These are phyloP conservation scores for Apaloderma vittatum DNA, from an alignment of 2,113 vertebrate genomes.

Conservation along the genomic window DNA sequence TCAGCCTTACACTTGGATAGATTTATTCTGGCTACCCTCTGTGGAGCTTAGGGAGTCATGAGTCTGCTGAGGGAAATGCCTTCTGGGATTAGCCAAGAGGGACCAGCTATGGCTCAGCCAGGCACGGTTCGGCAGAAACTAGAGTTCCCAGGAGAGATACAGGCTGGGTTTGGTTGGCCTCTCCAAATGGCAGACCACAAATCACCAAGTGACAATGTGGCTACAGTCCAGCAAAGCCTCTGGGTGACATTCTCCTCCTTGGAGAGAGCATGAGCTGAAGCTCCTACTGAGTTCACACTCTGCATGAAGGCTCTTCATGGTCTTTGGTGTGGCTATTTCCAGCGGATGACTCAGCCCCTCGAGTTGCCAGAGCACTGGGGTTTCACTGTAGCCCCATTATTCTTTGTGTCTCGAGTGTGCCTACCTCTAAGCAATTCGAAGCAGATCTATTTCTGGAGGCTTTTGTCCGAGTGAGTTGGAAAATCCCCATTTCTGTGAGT, in stretches of 20 bases:
- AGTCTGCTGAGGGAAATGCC: not conserved
- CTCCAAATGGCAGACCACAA: not conserved
- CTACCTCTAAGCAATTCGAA: fast-evolving
- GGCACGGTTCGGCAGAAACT: not conserved
- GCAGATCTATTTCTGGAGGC: not conserved
- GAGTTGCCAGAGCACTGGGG: not conserved
- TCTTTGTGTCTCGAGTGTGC: not conserved
- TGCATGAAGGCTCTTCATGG: not conserved
- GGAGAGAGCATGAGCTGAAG: not conserved
- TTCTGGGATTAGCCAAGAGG: not conserved
- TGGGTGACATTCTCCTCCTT: not conserved
- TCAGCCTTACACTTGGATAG: no score
- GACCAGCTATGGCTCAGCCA: not conserved
- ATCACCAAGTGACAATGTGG: not conserved
- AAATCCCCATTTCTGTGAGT: not conserved
- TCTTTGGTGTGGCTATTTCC: not conserved
- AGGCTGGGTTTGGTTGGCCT: not conserved
- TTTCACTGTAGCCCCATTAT: not conserved
- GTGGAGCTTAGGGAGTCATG: not conserved
- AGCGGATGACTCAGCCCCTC: fast-evolving
- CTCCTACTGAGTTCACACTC: not conserved
- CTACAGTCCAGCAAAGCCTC: not conserved
- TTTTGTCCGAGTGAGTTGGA: not conserved
- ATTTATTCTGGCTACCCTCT: not conserved
- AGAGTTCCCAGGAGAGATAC: not conserved